Evolutionary conservation across 2,797 vertebrate genomes (phyloP).

Genomic region (Tiaroga cobitis): DNA sequence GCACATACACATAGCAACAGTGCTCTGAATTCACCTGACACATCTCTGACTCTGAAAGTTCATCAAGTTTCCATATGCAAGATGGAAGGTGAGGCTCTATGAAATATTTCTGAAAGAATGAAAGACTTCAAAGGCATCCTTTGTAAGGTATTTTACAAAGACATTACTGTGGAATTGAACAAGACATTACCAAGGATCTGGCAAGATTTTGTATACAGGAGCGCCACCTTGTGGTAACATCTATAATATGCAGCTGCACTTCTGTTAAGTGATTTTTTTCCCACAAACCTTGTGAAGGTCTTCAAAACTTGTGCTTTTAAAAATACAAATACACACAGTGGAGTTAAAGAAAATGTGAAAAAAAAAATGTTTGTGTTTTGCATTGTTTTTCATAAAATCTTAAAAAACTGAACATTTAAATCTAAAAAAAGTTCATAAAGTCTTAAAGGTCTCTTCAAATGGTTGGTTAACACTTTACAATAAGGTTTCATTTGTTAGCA

Average conservation of each 20-base stretch:
- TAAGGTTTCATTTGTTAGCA: too few species aligned
- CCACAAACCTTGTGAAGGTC: neutral
- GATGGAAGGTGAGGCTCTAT: conserved; percentile 21
- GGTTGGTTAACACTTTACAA: neutral
- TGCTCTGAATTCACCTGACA: conserved; percentile 83
- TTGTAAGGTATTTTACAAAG: neutral
- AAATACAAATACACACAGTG: neutral
- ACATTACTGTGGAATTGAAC: neutral
- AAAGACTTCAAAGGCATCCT: neutral
- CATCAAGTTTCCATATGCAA: conserved; percentile 8
- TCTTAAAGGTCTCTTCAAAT: neutral
- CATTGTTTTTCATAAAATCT: neutral
- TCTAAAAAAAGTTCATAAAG: neutral
- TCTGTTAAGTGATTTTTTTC: neutral
- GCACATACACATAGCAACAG: conserved; percentile 80
- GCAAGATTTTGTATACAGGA: neutral
- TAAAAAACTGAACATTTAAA: neutral
- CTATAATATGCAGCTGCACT: neutral
- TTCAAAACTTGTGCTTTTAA: neutral
- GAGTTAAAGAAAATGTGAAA: neutral
- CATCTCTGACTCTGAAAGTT: conserved; percentile 16
- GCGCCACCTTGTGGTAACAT: conserved; percentile 3
- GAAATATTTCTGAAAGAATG: neutral
- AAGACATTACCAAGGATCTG: neutral
- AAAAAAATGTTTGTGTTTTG: neutral